Evolutionary conservation across 2,888 invertebrate genomes (phyloP), one percentile per base, ranked within the genome.

Genomic region (Parnassius mnemosyne): DNA sequence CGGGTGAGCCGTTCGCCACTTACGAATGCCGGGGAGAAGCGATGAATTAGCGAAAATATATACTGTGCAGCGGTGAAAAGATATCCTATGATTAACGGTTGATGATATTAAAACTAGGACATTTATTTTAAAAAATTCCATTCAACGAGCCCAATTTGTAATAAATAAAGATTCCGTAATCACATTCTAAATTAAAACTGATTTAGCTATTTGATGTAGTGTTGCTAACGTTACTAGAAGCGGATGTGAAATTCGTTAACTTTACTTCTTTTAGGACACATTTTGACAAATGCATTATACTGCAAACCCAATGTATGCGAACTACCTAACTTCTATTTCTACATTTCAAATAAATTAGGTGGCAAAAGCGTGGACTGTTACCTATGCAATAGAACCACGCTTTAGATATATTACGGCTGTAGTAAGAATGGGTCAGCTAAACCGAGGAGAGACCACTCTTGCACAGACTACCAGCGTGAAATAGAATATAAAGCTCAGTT

Each of bases 1-100:
- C 89, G 87, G 79, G 70, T 75, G 75, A 72, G 67, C 75, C 78
- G 77, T 66, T 79, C 79, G 74, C 79, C 88, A 88, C 90, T 89
- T 87, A 89, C 76, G 81, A 81, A 78, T 78, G 78, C 78, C 77
- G 69, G 68, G 71, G 68, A 73, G 72, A 75, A 68, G 66, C 69
- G 83, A 81, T 86, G 85, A 87, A 83, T 78, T 76, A 72, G 78
- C 76, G 66, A 75, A 77, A 74, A 71, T 69, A 70, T 55, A 57
- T 58, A 52, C 61, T 52, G 57, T 10, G 16, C 58, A 11, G 11
- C 56, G 11, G 16, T 56, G 49, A 57, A 63, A 60, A 60, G 63
- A 53, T 60, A 63, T 63, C 60, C 47, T 44, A 49, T 49, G 63
- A 63, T 63, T 52, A 63, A 60, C 60, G 44, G 47, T 57, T 56